These are phyloP conservation scores for Diplazon laetatorius DNA, from an alignment of 2,888 invertebrate genomes.

Conservation along the genomic window DNA sequence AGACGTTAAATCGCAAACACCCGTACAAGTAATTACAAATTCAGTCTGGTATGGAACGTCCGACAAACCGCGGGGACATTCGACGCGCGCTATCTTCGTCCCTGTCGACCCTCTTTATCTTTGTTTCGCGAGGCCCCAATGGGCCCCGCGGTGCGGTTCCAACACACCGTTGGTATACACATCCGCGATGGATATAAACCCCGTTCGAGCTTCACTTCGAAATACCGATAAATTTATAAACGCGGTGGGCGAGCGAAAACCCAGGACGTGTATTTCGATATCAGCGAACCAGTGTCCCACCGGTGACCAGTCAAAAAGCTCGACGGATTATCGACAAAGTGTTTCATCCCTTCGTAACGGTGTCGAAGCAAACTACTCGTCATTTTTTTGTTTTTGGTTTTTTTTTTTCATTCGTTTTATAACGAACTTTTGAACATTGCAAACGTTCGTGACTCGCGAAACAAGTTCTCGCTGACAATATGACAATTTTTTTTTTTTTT, in stretches of 20 bases:
- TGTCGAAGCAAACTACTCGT: not conserved
- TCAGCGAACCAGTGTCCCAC: slow-evolving; percentile 36
- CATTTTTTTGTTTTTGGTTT: not conserved
- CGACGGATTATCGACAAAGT: slow-evolving; percentile 50
- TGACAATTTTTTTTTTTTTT: not conserved
- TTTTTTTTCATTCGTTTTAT: no score
- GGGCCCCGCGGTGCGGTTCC: slow-evolving; percentile 23
- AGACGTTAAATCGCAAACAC: slow-evolving; percentile 17
- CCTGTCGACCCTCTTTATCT: slow-evolving; percentile 41
- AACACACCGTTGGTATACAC: slow-evolving; percentile 5
- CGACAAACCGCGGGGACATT: slow-evolving; percentile 12
- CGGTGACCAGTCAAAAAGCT: slow-evolving; percentile 47
- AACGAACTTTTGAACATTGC: not conserved
- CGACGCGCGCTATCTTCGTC: slow-evolving; percentile 22
- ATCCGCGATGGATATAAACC: slow-evolving; percentile 1
- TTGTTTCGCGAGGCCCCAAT: slow-evolving; percentile 41
- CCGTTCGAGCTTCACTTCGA: slow-evolving; percentile 21
- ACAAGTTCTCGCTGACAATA: not conserved
- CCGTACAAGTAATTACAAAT: slow-evolving; percentile 55
- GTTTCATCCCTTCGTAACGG: slow-evolving; percentile 33
- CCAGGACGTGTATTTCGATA: slow-evolving; percentile 48
- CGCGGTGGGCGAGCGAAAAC: slow-evolving; percentile 41
- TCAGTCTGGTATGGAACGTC: slow-evolving; percentile 26
- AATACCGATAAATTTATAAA: slow-evolving; percentile 58
- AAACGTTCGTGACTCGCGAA: not conserved